phyloP scores from a whole-genome alignment of 2,888 invertebrate species.

The Odontomyia ornata region DNA sequence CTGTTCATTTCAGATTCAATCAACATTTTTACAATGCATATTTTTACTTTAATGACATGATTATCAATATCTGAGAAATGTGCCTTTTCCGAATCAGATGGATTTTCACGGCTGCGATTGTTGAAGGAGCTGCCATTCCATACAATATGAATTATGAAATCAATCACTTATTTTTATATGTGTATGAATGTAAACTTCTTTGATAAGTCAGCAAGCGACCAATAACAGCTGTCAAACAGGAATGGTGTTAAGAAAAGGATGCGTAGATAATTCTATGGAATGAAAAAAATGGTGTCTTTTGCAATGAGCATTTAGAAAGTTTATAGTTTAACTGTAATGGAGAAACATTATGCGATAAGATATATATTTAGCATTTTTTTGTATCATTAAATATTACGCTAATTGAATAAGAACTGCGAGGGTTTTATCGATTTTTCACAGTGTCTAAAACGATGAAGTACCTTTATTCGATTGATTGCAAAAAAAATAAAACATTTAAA shows the following conservation, averaged over 20 bases:
- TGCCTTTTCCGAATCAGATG: conserved; percentile 32
- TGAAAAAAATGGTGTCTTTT: background rate
- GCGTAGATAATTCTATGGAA: background rate
- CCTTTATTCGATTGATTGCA: too few relatives aligned
- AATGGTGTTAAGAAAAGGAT: too few relatives aligned
- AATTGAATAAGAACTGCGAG: background rate
- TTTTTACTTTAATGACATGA: conserved; percentile 10
- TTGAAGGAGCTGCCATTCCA: background rate
- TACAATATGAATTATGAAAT: background rate
- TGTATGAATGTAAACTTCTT: background rate
- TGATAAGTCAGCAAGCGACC: too few relatives aligned
- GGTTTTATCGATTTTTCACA: too few relatives aligned
- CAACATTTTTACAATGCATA: background rate
- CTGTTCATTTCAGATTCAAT: background rate
- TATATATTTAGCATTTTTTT: background rate
- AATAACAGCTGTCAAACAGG: too few relatives aligned
- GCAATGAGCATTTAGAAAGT: background rate
- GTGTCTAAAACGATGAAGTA: too few relatives aligned
- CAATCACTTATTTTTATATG: background rate
- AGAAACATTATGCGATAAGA: background rate
- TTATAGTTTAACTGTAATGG: background rate
- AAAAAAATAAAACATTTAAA: too few relatives aligned
- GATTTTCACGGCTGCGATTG: too few relatives aligned
- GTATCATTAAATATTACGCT: background rate
- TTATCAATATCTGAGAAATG: conserved; percentile 16